Conservation (phyloP, 2,797 vertebrate genomes). For the Poeciliopsis paucimaculata region DNA sequence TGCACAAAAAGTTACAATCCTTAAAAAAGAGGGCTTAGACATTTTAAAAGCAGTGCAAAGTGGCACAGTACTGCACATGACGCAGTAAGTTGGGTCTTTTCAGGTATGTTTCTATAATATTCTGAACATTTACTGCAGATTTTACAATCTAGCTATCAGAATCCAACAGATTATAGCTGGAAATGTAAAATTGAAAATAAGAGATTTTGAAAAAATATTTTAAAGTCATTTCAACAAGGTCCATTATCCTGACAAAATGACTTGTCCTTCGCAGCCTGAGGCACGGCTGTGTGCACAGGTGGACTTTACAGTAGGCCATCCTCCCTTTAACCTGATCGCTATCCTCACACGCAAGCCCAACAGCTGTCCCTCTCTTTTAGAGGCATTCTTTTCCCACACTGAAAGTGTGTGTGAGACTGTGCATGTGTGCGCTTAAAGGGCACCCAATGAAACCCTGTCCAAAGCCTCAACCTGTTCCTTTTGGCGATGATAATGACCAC, state of each 20-base stretch:
- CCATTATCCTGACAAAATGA: conserved; percentile 28
- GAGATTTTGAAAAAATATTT: not conserved
- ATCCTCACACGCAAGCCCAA: conserved; percentile 86
- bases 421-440: conserved; percentile 51
- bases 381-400: conserved; percentile 86
- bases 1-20: not conserved
- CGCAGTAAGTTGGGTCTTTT: not conserved
- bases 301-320: conserved; percentile 79
- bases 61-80: not conserved
- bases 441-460: conserved; percentile 88
- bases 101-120: not conserved
- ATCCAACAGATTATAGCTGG: not conserved
- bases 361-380: conserved; percentile 93
- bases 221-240: not conserved
- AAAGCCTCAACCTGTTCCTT: conserved; percentile 95
- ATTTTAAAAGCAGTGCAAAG: not conserved
- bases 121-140: not conserved
- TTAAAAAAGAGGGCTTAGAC: not conserved
- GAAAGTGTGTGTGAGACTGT: conserved; percentile 59
- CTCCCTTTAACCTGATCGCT: conserved; percentile 83
- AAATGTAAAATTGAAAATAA: not conserved
- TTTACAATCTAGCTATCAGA: not conserved
- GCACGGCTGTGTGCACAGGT: conserved; percentile 62
- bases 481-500: conserved; percentile 93
- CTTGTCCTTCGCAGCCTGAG: conserved; percentile 46